These are phyloP conservation scores for Masnerella sp. DNA, from an alignment of 2,888 invertebrate genomes.

Conservation along the genomic window DNA sequence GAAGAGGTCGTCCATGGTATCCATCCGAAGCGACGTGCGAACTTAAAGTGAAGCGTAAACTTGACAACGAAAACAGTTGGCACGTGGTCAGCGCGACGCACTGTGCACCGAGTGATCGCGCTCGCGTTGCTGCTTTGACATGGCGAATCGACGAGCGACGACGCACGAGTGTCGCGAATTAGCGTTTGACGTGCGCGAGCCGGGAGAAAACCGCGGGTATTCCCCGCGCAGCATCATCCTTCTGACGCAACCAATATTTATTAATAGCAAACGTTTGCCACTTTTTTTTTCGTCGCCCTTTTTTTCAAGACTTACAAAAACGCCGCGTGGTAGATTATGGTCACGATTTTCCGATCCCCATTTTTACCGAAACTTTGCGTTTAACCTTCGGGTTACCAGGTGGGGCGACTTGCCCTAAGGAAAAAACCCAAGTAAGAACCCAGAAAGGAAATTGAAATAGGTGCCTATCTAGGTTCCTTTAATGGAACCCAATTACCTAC, in stretches of 20 bases:
- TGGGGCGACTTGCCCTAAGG: too few relatives aligned
- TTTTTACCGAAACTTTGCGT: too few relatives aligned
- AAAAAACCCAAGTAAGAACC: too few relatives aligned
- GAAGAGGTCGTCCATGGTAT: constrained; percentile 42
- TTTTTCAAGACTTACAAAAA: background rate
- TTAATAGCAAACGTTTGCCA: background rate
- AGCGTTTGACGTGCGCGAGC: constrained; percentile 28
- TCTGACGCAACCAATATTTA: constrained; percentile 5
- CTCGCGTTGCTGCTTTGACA: too few relatives aligned
- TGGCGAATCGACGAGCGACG: constrained; percentile 34
- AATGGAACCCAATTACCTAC: too few relatives aligned
- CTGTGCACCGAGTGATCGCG: too few relatives aligned
- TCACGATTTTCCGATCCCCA: too few relatives aligned
- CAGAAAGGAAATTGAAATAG: too few relatives aligned
- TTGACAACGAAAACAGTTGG: background rate
- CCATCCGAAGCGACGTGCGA: constrained; percentile 20
- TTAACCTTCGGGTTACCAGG: too few relatives aligned
- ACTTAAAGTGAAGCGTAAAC: too few relatives aligned
- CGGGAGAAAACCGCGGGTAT: constrained; percentile 38
- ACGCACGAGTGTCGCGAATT: constrained; percentile 46
- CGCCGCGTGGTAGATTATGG: constrained; percentile 3
- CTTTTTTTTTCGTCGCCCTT: background rate
- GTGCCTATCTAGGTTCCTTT: too few relatives aligned
- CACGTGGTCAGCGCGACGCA: constrained; percentile 17
- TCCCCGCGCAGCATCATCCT: constrained; percentile 17